Evolutionary conservation across 2,888 invertebrate species (phyloP).

Genomic region (Labia minor): DNA sequence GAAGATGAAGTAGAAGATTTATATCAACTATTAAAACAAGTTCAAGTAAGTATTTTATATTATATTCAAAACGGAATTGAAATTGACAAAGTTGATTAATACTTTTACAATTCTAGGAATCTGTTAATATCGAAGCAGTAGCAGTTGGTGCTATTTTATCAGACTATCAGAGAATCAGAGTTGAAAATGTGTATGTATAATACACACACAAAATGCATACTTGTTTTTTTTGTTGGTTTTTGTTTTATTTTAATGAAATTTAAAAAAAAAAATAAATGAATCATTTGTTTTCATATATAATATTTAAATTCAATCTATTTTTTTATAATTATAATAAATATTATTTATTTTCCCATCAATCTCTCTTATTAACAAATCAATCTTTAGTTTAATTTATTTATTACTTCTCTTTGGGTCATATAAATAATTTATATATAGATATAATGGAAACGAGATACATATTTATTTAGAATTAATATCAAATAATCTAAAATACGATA

Average conservation of each 20-base stretch:
- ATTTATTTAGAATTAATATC: no score
- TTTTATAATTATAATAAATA: no score
- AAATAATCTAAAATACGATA: no score
- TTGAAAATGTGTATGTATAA: conserved; percentile 87
- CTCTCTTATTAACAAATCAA: no score
- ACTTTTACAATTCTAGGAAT: conserved; percentile 39
- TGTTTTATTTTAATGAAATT: no score
- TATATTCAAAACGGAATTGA: neutral
- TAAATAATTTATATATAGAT: no score
- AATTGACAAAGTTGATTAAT: neutral
- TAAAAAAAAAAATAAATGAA: no score
- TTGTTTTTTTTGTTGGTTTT: conserved; percentile 24
- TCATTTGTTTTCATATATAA: no score
- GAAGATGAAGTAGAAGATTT: conserved; percentile 97
- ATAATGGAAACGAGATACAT: no score
- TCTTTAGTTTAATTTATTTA: no score
- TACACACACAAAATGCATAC: neutral
- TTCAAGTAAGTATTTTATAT: conserved; percentile 49
- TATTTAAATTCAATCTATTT: neutral
- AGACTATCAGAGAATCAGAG: conserved; percentile 94
- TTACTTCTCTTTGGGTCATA: no score
- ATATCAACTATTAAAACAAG: conserved; percentile 62
- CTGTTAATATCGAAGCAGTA: conserved; percentile 76
- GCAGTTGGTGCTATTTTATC: conserved; percentile 96
- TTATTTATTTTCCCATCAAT: no score